phyloP scores from a whole-genome alignment of 1,140 invertebrate genomes.

The Muscidifurax raptorellus region DNA sequence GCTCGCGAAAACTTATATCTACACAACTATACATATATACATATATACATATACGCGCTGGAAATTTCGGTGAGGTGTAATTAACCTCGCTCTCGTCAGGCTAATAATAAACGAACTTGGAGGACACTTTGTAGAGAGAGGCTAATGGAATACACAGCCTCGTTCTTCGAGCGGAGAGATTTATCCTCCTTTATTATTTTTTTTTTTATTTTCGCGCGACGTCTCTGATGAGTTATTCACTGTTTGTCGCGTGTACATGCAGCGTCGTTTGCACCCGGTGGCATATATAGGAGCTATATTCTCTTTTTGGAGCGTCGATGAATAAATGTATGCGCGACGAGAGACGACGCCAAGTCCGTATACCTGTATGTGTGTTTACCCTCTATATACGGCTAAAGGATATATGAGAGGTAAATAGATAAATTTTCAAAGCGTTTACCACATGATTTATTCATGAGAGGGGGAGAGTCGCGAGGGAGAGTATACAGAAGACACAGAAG shows the following conservation, averaged over 20 bases:
- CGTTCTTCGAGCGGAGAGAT: background rate
- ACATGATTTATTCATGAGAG: background rate
- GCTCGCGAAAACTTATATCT: background rate
- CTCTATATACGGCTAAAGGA: background rate
- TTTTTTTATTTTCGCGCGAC: background rate
- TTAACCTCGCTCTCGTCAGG: background rate
- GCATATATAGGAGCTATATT: background rate
- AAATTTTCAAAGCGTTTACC: background rate
- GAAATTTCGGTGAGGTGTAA: constrained; percentile 18
- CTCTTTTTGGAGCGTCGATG: background rate
- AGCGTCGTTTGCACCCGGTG: no score
- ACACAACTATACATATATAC: no score
- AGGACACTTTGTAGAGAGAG: background rate
- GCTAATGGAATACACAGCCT: background rate
- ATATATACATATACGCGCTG: background rate
- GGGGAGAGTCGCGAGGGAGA: background rate
- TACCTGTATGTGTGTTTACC: no score
- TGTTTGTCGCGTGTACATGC: background rate
- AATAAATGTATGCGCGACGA: background rate
- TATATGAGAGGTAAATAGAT: background rate
- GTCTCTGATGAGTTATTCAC: constrained; percentile 5
- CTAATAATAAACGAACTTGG: background rate
- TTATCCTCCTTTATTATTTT: background rate
- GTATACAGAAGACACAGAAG: background rate
- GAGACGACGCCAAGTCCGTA: no score